Conservation (phyloP, 2,113 vertebrate genomes). For the Agelaius tricolor region DNA sequence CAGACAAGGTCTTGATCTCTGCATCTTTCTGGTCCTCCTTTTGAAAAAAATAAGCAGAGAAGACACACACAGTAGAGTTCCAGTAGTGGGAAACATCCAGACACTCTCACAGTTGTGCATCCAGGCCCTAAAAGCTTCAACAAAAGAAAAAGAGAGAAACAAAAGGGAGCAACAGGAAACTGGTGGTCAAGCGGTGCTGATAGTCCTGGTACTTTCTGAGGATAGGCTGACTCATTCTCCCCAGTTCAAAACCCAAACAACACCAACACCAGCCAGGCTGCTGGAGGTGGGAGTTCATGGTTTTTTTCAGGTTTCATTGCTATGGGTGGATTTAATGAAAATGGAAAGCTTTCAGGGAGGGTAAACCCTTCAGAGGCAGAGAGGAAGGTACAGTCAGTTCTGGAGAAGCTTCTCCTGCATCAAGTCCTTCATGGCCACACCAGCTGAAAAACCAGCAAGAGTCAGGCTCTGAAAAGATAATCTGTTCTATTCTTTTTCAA, state of each 20-base stretch:
- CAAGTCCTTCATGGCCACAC: background rate
- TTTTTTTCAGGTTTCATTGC: background rate
- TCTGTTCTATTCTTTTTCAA: background rate
- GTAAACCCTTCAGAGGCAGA: background rate
- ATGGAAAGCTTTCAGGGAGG: background rate
- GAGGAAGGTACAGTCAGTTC: background rate
- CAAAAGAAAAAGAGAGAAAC: background rate
- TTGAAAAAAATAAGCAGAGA: background rate
- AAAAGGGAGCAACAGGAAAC: background rate
- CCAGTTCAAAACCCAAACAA: background rate
- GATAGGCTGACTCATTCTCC: background rate
- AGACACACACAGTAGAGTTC: background rate
- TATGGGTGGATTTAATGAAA: background rate
- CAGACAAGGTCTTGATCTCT: background rate
- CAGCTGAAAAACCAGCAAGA: background rate
- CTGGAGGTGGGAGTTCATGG: background rate
- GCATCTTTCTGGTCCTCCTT: background rate
- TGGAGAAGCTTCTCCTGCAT: background rate
- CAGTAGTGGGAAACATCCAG: background rate
- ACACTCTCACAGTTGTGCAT: background rate
- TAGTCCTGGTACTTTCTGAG: background rate
- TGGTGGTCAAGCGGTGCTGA: rapidly evolving
- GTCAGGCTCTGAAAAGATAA: background rate
- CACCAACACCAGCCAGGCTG: background rate
- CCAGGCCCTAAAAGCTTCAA: background rate